Percentiles rank a stretch among this genome's conserved stretches.
Evolutionary conservation across 2,888 invertebrate species (phyloP).

Genomic region (Pyrrhosoma nymphula): DNA sequence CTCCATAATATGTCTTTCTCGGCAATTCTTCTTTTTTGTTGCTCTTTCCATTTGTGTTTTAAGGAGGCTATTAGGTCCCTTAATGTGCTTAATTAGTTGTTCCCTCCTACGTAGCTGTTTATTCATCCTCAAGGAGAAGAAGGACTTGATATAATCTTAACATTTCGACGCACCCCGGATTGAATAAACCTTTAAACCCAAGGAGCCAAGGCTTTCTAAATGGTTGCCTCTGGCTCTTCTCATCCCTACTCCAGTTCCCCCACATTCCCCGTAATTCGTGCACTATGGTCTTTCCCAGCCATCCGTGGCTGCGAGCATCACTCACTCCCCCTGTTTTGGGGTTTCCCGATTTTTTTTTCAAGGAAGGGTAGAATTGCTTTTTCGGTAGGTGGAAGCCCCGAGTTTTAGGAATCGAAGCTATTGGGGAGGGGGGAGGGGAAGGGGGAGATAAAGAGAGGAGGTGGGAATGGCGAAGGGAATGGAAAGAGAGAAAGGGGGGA

Average conservation of each 20-base stretch:
- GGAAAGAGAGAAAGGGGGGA: not conserved
- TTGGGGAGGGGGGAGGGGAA: not conserved
- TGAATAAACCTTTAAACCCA: not conserved
- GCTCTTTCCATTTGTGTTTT: no score
- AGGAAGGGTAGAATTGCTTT: not conserved
- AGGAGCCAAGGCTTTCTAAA: not conserved
- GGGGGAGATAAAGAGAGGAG: not conserved
- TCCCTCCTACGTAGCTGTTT: no score
- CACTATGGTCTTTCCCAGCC: not conserved
- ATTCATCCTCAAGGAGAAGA: no score
- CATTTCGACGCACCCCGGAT: not conserved
- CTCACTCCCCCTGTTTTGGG: not conserved
- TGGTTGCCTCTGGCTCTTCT: not conserved
- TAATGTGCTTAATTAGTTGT: no score
- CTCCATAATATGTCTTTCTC: no score
- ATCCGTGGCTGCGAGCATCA: not conserved
- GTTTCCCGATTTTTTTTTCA: not conserved
- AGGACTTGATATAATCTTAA: not conserved
- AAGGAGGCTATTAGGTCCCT: no score
- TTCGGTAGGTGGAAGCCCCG: not conserved
- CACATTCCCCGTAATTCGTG: not conserved
- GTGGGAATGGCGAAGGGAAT: not conserved
- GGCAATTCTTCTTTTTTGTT: no score
- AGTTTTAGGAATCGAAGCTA: not conserved
- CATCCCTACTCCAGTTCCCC: not conserved